Evolutionary conservation across 2,797 vertebrate species (phyloP), one percentile per base, ranked within the genome.

Genomic region (Cyprinella venusta): DNA sequence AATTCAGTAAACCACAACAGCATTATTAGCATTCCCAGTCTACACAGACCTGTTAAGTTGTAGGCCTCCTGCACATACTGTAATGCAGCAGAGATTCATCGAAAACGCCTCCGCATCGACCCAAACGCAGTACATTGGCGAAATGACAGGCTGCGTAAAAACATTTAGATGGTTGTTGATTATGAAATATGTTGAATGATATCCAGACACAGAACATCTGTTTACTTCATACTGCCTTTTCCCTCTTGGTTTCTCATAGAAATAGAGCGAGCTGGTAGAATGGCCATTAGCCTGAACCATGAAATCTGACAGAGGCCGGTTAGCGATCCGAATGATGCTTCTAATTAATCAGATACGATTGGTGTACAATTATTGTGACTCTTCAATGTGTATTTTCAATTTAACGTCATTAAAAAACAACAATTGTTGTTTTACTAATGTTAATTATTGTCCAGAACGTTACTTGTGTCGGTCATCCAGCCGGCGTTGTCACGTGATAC

Each of bases 151-250:
- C 50, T 64, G 18, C 48, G n/a, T 40, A 30, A 52, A 67, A 75
- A 42, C 72, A 67, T 67, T 13, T 30, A 65, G 15, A 64, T 6
- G 18, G 21, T 12, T 75, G 36, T 50, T 65, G 45, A 48, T 40
- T 36, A 21, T 21, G 33, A 54, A 52, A 38, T 16, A 63, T 42
- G 50, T 15, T 30, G 10, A 75, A 40, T 50, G 45, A 30, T 67
- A 50, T 50, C 54, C 15, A 56, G 42, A 68, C 48, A 68, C 61
- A 42, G 48, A 59, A 76, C 81, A 82, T 76, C 61, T 76, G 81
- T 82, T 76, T 82, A 76, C 72, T 56, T 76, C 36, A 68, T 56
- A 68, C 16, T 76, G 21, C 16, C 63, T 68, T 82, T 82, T 76
- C 63, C 71, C 63, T 68, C 69, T 52, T 36, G 77, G n/a, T 50